Conservation (phyloP, 2,113 vertebrate genomes). For the Cathartes aura region DNA sequence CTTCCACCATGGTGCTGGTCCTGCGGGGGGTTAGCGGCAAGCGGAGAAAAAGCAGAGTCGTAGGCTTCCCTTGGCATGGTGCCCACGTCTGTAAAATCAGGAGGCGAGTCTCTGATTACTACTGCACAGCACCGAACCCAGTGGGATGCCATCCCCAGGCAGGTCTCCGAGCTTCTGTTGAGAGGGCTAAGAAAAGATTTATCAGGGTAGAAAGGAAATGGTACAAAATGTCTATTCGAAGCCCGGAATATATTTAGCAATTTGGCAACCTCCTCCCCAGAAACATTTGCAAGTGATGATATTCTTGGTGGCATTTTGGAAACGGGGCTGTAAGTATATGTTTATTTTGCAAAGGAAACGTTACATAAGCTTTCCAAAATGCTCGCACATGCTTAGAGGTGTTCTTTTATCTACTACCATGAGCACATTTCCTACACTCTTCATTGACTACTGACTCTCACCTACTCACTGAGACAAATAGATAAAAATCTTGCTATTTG, state of each 20-base stretch:
- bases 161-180: not conserved
- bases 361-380: conserved; percentile 37
- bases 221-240: not conserved
- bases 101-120: not conserved
- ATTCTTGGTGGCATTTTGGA: conserved; percentile 48
- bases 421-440: conserved; percentile 12
- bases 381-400: not conserved
- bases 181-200: not conserved
- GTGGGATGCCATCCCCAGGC: not conserved
- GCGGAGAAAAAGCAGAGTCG: rapidly evolving
- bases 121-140: not conserved
- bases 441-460: not conserved
- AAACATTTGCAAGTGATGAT: conserved; percentile 8
- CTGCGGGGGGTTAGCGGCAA: rapidly evolving
- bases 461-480: conserved; percentile 3
- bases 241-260: not conserved
- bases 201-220: not conserved
- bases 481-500: conserved; percentile 39
- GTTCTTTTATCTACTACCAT: conserved; percentile 49
- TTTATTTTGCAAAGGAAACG: conserved; percentile 57
- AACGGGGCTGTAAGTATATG: conserved; percentile 26
- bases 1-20: not conserved
- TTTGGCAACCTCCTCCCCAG: conserved; percentile 18
- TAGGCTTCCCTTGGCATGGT: rapidly evolving
- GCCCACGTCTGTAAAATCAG: rapidly evolving